phyloP scores from a whole-genome alignment of 2,888 invertebrate species.

The Teleogryllus oceanicus region DNA sequence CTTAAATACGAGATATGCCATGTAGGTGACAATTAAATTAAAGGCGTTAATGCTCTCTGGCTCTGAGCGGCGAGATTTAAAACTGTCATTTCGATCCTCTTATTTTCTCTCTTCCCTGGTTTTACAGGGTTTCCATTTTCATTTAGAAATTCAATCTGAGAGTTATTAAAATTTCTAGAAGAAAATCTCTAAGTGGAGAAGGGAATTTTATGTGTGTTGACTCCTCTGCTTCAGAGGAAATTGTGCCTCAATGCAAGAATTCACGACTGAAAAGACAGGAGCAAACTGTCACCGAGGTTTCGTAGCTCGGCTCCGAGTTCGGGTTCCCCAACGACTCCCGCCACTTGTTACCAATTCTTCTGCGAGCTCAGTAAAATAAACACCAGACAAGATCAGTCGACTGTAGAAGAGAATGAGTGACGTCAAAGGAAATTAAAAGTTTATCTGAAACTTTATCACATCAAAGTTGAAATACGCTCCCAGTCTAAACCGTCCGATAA shows the following conservation, averaged over 20 bases:
- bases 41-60: no score
- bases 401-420: slow-evolving; percentile 1
- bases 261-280: neutral
- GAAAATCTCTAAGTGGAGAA: neutral
- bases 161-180: neutral
- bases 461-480: neutral
- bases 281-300: neutral
- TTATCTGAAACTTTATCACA: neutral
- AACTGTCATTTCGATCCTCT: no score
- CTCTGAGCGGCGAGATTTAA: no score
- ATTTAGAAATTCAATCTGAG: slow-evolving; percentile 5
- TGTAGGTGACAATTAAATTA: no score
- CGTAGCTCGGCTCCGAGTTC: neutral
- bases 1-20: no score
- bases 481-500: neutral
- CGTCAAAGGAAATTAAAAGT: slow-evolving; percentile 18
- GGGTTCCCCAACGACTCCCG: neutral
- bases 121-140: neutral
- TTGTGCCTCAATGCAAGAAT: neutral
- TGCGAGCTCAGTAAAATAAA: neutral
- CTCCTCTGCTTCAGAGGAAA: neutral
- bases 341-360: neutral
- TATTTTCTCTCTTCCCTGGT: no score
- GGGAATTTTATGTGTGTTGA: neutral
- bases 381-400: neutral